Base-by-base conservation (phyloP, 2,888 invertebrate genomes). In the Eumacrocentrus americanus region DNA sequence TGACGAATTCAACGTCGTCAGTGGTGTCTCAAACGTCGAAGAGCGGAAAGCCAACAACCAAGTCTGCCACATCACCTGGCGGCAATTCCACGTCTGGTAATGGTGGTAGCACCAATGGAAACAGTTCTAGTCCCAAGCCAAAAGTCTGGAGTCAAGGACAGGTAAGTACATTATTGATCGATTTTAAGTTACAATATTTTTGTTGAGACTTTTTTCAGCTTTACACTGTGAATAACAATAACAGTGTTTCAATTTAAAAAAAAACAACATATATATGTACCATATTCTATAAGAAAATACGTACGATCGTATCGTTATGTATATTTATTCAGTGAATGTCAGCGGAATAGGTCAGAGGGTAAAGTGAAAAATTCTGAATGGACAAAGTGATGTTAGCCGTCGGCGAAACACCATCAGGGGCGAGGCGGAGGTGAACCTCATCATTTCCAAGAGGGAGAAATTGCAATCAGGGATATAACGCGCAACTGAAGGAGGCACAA, bases 111-210 rank as follows among this genome's bases (percentile, higher is more conserved):
- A 67, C 64, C 51, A 69, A 63, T 44, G 75, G 70, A 57, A 73
- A 79, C 23, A 76, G 78, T 60, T 75, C 78, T 57, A 82, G 81
- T 63, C 79, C 83, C 12, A 80, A 80, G 44, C 84, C 86, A 29
- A 82, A 85, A 70, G 83, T 84, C 62, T 86, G 85, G 86, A 85
- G 83, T 63, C 79, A 79, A 69, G 82, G 82, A 73, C 85, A 85
- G 81, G 83, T 85, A 71, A 81, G 83, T 70, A 9, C 44, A 20
- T 14, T 9, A 40, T 9, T 29, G 14, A 18, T 14, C 18, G 16
- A 34, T 29, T 48, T 34, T 14, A 48, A 42, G 11, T 2, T 20
- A 1, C 34, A 38, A 16, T 25, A 46, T 46, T 54, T 38, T 42
- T 25, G 18, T 14, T 9, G 3, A 35, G 12, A 14, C 22, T 48